Conservation (phyloP, 2,797 vertebrate species). For the Protosalanx chinensis region DNA sequence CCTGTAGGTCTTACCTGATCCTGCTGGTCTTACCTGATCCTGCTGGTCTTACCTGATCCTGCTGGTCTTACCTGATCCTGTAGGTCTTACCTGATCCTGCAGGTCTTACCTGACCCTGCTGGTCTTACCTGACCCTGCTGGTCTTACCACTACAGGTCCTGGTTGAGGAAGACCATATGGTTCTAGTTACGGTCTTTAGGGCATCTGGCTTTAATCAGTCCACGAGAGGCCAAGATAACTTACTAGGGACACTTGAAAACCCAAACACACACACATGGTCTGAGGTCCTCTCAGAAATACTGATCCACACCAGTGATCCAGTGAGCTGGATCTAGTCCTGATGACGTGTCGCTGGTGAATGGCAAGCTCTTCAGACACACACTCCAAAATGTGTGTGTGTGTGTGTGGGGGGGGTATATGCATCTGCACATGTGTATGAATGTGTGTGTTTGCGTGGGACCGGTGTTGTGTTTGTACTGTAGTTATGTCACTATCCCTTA, state of each 20-base stretch:
- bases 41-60: too few relatives aligned
- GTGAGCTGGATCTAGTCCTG: neutral
- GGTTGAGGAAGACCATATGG: slow-evolving; percentile 56
- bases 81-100: too few relatives aligned
- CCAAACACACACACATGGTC: neutral
- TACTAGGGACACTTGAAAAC: slow-evolving; percentile 31
- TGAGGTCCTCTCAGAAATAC: neutral
- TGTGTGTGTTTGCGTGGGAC: neutral
- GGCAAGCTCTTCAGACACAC: neutral
- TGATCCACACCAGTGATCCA: neutral
- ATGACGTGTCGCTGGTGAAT: neutral
- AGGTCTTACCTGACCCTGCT: too few relatives aligned
- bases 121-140: too few relatives aligned
- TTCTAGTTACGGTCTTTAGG: slow-evolving; percentile 63
- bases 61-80: too few relatives aligned
- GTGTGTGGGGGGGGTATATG: neutral
- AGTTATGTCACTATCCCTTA: too few relatives aligned
- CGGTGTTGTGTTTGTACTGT: too few relatives aligned
- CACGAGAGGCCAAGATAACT: slow-evolving; percentile 40
- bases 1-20: too few relatives aligned
- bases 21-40: too few relatives aligned
- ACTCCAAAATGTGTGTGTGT: too few relatives aligned
- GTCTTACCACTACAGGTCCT: too few relatives aligned
- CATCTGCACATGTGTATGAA: too few relatives aligned
- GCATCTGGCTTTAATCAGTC: slow-evolving; percentile 68